These are phyloP conservation scores for Channa striata DNA, from an alignment of 2,797 vertebrate genomes.

Conservation along the genomic window DNA sequence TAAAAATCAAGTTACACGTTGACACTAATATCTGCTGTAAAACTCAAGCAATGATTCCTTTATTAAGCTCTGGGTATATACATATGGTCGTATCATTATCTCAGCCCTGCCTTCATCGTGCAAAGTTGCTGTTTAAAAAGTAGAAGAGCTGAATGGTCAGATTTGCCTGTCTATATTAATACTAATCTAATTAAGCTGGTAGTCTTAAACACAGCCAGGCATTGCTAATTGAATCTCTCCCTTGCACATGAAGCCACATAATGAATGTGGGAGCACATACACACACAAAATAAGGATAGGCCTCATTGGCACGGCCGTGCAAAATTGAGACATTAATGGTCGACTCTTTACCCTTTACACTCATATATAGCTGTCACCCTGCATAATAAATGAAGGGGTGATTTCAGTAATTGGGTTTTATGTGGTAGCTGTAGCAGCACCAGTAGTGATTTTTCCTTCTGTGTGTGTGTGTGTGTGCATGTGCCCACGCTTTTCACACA, in stretches of 20 bases:
- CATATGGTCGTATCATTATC: neutral
- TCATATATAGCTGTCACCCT: conserved; percentile 45
- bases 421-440: conserved; percentile 19
- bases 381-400: conserved; percentile 51
- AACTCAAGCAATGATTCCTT: too few relatives aligned
- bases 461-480: too few relatives aligned
- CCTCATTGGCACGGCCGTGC: conserved; percentile 49
- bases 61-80: neutral
- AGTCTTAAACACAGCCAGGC: conserved; percentile 60
- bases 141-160: conserved; percentile 56
- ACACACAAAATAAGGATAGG: conserved; percentile 29
- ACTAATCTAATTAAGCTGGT: conserved; percentile 58
- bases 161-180: conserved; percentile 47
- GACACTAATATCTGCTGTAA: too few relatives aligned
- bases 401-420: conserved; percentile 70
- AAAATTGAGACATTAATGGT: conserved; percentile 50
- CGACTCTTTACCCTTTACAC: conserved; percentile 51
- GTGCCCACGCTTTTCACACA: too few relatives aligned
- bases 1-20: too few relatives aligned
- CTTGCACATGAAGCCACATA: conserved; percentile 44
- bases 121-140: conserved; percentile 31
- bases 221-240: conserved; percentile 64
- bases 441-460: conserved; percentile 25
- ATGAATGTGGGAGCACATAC: conserved; percentile 50
- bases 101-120: neutral